Percentiles rank a stretch among this genome's conserved stretches.
phyloP scores from a whole-genome alignment of 2,797 vertebrate species.

The Cirrhinus molitorella region DNA sequence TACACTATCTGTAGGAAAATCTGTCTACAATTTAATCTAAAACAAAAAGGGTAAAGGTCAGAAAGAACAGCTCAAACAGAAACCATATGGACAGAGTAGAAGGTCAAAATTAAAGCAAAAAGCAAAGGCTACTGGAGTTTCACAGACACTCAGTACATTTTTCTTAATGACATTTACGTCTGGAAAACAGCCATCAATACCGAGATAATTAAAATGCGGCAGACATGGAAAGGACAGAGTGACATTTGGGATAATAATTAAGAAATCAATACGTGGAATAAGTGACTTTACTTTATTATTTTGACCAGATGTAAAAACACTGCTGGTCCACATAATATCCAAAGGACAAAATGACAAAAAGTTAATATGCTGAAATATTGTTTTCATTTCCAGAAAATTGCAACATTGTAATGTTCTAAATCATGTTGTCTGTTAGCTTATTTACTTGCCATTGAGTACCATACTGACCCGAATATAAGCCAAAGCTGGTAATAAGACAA shows the following conservation, averaged over 20 bases:
- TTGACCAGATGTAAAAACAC: neutral
- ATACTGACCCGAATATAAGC: too few species aligned
- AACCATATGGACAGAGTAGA: constrained; percentile 16
- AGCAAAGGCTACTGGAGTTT: neutral
- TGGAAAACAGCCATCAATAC: constrained; percentile 15
- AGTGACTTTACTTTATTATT: neutral
- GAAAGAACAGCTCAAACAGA: constrained; percentile 9
- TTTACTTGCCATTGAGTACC: neutral
- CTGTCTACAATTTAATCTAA: neutral
- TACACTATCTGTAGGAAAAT: neutral
- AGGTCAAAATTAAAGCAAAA: neutral
- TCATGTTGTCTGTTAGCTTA: neutral
- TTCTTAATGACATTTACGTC: neutral
- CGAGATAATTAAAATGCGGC: neutral
- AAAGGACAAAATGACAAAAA: neutral
- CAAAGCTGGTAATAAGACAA: too few species aligned
- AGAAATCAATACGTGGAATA: neutral
- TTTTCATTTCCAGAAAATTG: neutral
- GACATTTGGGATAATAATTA: neutral
- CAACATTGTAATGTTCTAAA: neutral
- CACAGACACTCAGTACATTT: neutral
- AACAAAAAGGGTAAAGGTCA: neutral
- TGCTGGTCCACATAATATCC: neutral
- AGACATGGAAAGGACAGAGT: neutral
- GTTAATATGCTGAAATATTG: neutral